Percentiles rank a stretch among this genome's conserved stretches.
Evolutionary conservation across 2,888 invertebrate species (phyloP).

Genomic region (Hesperia comma): DNA sequence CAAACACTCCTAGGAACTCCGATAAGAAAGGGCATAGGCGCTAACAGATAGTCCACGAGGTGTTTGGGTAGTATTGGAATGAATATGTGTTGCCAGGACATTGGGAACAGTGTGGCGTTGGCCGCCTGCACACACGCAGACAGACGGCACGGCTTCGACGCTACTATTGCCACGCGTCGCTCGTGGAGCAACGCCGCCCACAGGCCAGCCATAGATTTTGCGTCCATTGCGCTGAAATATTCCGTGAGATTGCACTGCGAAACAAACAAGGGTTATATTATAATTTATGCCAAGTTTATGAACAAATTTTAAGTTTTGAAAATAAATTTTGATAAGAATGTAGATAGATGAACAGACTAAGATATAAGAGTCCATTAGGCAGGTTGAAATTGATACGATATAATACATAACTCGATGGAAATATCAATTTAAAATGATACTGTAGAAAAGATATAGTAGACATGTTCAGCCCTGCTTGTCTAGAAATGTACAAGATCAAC

Average conservation of each 20-base stretch:
- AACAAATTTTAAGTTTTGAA: too few species aligned
- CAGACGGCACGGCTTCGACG: conserved; percentile 93
- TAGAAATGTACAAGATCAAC: too few species aligned
- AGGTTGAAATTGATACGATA: too few species aligned
- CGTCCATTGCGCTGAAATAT: conserved; percentile 98
- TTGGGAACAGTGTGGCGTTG: conserved; percentile 97
- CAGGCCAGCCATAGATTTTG: conserved; percentile 96
- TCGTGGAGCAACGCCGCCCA: conserved; percentile 98
- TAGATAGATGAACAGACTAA: too few species aligned
- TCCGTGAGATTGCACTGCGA: conserved; percentile 97
- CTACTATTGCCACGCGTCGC: conserved; percentile 96
- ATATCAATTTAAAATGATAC: too few species aligned
- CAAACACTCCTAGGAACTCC: conserved; percentile 95
- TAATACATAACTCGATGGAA: too few species aligned
- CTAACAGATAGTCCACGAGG: conserved; percentile 94
- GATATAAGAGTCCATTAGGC: too few species aligned
- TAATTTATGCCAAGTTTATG: too few species aligned
- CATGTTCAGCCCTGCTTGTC: too few species aligned
- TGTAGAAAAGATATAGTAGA: too few species aligned
- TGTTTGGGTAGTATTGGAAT: conserved; percentile 96
- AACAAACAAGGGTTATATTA: background rate
- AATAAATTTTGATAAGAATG: too few species aligned
- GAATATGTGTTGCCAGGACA: conserved; percentile 99
- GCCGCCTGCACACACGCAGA: conserved; percentile 98
- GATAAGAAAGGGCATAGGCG: conserved; percentile 99